These are phyloP conservation scores for Cataglyphis rosenhaueri DNA, from an alignment of 2,888 invertebrate species.

Conservation along the genomic window DNA sequence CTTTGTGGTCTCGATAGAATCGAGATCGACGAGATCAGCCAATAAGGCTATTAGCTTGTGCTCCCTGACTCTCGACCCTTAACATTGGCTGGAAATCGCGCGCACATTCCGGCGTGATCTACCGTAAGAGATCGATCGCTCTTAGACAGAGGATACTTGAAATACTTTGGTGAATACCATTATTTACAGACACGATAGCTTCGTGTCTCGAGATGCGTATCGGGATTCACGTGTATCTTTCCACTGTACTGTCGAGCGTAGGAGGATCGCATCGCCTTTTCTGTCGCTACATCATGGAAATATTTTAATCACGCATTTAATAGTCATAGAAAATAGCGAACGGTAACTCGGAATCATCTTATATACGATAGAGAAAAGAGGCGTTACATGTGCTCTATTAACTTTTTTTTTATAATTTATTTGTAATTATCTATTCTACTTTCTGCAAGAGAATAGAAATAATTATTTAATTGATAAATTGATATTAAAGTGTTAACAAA, in stretches of 20 bases:
- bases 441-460: background rate
- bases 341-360: background rate
- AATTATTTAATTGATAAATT: background rate
- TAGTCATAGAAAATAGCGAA: background rate
- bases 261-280: background rate
- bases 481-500: constrained; percentile 27
- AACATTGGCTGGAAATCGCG: constrained; percentile 64
- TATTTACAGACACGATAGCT: constrained; percentile 45
- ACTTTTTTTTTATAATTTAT: background rate
- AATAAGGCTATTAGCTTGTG: constrained; percentile 66
- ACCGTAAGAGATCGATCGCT: constrained; percentile 58
- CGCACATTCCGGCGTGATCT: constrained; percentile 67
- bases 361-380: constrained; percentile 3
- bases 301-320: constrained; percentile 13
- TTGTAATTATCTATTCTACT: background rate
- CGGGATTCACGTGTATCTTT: background rate
- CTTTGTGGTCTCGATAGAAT: constrained; percentile 62
- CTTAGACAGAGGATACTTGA: constrained; percentile 58
- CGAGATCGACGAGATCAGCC: constrained; percentile 47
- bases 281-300: background rate
- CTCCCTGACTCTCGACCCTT: constrained; percentile 51
- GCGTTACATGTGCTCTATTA: background rate
- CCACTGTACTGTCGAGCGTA: background rate
- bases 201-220: background rate
- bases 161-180: constrained; percentile 62